These are phyloP conservation scores for Pipistrellus pipistrellus DNA, from an alignment of 2,797 vertebrate genomes.

Conservation along the genomic window DNA sequence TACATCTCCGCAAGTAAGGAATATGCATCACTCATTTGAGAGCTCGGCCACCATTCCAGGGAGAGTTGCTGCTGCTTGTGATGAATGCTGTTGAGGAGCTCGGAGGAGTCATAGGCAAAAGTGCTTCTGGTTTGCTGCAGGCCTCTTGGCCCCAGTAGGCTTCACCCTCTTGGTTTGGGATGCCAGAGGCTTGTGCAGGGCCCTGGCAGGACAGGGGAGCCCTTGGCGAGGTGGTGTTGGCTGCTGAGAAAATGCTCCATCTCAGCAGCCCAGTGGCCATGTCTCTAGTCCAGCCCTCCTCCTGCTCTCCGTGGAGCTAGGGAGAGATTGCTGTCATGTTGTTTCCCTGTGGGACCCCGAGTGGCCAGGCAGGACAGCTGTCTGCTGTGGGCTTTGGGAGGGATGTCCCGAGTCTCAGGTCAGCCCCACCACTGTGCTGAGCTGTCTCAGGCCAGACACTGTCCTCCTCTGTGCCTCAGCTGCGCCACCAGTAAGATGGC, in stretches of 20 bases:
- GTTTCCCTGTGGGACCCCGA: not conserved
- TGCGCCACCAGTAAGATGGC: not conserved
- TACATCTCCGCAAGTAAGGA: not conserved
- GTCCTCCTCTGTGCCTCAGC: not conserved
- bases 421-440: not conserved
- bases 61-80: not conserved
- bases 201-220: not conserved
- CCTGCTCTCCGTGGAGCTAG: no score
- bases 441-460: not conserved
- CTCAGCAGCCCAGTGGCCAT: not conserved
- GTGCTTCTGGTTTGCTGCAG: not conserved
- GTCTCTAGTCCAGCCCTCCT: no score
- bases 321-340: not conserved
- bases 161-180: not conserved
- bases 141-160: not conserved
- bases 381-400: not conserved
- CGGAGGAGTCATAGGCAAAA: not conserved
- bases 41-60: not conserved
- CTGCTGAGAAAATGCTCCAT: not conserved
- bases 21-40: not conserved
- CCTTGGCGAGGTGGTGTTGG: rapidly evolving
- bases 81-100: not conserved
- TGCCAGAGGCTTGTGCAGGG: not conserved
- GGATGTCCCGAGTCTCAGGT: not conserved
- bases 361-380: not conserved